Evolutionary conservation across 23 tunicate genomes (phyloP), one percentile per base, ranked within the genome.

Genomic region (Aplidium turbinatum): DNA sequence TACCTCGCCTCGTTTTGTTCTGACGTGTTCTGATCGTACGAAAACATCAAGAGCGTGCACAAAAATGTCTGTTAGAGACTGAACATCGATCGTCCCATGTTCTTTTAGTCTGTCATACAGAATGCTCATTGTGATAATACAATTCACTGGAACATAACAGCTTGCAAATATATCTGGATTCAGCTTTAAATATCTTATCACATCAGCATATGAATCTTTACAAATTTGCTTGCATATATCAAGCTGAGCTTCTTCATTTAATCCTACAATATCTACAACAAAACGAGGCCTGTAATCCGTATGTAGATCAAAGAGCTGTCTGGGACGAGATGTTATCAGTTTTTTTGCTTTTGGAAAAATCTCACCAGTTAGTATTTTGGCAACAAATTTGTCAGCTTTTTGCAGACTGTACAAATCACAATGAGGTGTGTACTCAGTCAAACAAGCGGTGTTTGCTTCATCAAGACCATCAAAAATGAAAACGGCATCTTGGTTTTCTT

Each of bases 91-190:
- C 11, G 18, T 31, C 24, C 31, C 33, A 2, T 21, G 2, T 9
- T 39, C 75, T 26, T 4, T n/a, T 35, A 69, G 1, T 23, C 40
- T 42, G 33, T 2, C 19, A 6, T 2, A 27, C 24, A 69, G 56
- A 1, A 27, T 16, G 11, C 46, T 27, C 33, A 46, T 27, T 1
- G 40, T 39, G 22, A 69, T 34, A n/a, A 69, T 38, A 31, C 75
- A 69, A 20, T 30, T 31, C n/a, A 69, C 75, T 26, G 75, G 75
- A 27, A 69, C 75, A 31, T 69, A 69, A 38, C 75, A 69, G 56
- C 26, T 40, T 26, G 28, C 75, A 26, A 5, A 22, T 3, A 69
- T 38, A 3, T 69, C 40, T 11, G 75, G 75, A 22, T 69, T 23
- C 20, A 40, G 35, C 26, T 69, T 29, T 34, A 69, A 11, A 35